Evolutionary conservation across 2,888 invertebrate genomes (phyloP).

Genomic region (Plagodis dolabraria): DNA sequence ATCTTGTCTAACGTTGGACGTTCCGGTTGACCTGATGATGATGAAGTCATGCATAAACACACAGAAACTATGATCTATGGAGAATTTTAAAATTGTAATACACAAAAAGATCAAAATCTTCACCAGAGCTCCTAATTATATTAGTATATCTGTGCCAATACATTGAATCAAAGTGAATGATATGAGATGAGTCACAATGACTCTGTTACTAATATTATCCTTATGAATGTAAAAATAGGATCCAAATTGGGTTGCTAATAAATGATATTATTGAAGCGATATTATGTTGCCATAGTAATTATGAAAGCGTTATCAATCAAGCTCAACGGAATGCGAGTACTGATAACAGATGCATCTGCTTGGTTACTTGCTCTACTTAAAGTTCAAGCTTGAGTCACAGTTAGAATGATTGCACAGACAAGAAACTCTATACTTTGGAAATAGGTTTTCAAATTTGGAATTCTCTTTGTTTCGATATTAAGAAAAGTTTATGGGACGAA

Average conservation of each 20-base stretch:
- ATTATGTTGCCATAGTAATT: constrained; percentile 27
- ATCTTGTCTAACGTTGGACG: too few relatives aligned
- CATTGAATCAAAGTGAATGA: not conserved
- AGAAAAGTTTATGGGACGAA: too few relatives aligned
- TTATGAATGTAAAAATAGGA: not conserved
- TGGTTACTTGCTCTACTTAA: constrained; percentile 38
- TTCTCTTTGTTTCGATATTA: too few relatives aligned
- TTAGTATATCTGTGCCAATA: not conserved
- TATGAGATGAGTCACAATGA: not conserved
- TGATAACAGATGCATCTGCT: constrained; percentile 40
- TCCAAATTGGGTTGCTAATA: not conserved
- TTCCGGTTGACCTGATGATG: too few relatives aligned
- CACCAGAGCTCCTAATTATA: not conserved
- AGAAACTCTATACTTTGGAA: too few relatives aligned
- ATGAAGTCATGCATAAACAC: too few relatives aligned
- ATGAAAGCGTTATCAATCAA: constrained; percentile 41
- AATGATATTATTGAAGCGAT: not conserved
- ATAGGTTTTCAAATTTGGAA: too few relatives aligned
- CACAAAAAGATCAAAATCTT: not conserved
- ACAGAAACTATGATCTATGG: too few relatives aligned
- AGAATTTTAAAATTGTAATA: too few relatives aligned
- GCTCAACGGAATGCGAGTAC: constrained; percentile 30
- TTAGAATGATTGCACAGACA: too few relatives aligned
- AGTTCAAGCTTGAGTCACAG: constrained; percentile 26
- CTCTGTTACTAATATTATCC: not conserved